Evolutionary conservation across 2,888 invertebrate species (phyloP), one percentile per base, ranked within the genome.

Genomic region (Pyrrhia umbra): DNA sequence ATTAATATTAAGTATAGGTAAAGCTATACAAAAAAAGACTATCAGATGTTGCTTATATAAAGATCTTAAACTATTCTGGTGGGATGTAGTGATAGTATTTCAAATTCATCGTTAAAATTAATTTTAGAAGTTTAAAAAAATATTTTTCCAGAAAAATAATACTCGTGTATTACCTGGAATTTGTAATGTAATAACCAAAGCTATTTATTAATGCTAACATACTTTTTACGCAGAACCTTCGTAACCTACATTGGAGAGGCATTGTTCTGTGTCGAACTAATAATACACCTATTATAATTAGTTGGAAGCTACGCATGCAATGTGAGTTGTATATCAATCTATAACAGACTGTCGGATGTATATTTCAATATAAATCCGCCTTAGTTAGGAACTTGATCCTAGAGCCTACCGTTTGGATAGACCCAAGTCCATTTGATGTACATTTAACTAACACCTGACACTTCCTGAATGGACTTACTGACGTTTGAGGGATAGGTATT

Each of bases 321-420:
- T 39, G 10, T 47, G 37, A 60, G 45, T 46, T 25, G n/a, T 30
- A 49, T 23, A 47, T 56, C 43, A 42, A 62, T 58, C 62, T 42
- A 57, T 57, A 74, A 21, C 67, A 42, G 74, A 40, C 61, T 16
- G 37, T 51, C 16, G 51, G 42, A n/a, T 42, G 52, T 45, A 51
- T 54, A 52, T 64, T 52, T 64, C 64, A 52, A 23, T 52, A 25
- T 49, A 30, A 74, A 62, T 52, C 55, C 50, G 30, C 16, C 56
- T 70, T 37, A 63, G 52, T 45, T 63, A 18, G 68, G 40, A 69
- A 79, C 65, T 60, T 54, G 59, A 68, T 52, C 40, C 20, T 54
- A 37, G 47, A 30, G 39, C 43, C 43, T 50, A 50, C 30, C 34
- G n/a, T 25, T 13, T n/a, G 34, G 34, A 43, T 49, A 50, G 18